A percentile compares a stretch with the other conserved stretches of the same genome.
Conservation (phyloP, 1,140 invertebrate species). For the Laupala kohalensis region DNA sequence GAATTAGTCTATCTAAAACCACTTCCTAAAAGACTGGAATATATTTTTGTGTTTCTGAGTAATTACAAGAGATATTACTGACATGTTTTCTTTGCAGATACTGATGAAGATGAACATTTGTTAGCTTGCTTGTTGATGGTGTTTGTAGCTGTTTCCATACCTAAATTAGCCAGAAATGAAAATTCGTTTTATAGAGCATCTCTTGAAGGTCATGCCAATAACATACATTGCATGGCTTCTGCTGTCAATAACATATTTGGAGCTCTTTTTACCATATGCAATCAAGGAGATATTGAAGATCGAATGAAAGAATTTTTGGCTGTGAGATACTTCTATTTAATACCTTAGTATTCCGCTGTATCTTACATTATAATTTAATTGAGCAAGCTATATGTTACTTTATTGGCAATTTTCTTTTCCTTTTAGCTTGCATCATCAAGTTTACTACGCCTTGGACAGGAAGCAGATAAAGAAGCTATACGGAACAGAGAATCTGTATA, state of each 20-base stretch:
- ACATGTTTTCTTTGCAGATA: slow-evolving; percentile 16
- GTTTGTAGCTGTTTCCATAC: slow-evolving; percentile 95
- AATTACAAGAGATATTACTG: too few species aligned
- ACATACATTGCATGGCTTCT: slow-evolving; percentile 92
- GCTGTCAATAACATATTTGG: slow-evolving; percentile 96
- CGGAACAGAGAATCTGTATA: slow-evolving; percentile 93
- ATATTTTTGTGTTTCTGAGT: too few species aligned
- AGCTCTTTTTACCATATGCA: slow-evolving; percentile 90
- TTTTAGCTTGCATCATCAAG: slow-evolving; percentile 80
- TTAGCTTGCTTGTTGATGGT: slow-evolving; percentile 95
- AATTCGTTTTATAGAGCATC: slow-evolving; percentile 80
- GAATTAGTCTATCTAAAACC: too few species aligned
- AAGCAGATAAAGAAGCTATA: slow-evolving; percentile 87
- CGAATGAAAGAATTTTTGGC: slow-evolving; percentile 97
- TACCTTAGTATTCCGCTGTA: not conserved
- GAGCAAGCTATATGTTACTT: not conserved
- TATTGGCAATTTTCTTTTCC: slow-evolving; percentile 6
- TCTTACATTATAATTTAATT: not conserved
- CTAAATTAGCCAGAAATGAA: slow-evolving; percentile 85
- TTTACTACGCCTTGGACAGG: slow-evolving; percentile 82
- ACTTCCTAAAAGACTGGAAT: too few species aligned
- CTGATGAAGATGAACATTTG: slow-evolving; percentile 85
- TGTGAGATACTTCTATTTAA: slow-evolving; percentile 25
- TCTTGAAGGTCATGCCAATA: slow-evolving; percentile 91
- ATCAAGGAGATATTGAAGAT: slow-evolving; percentile 89